A percentile compares a stretch with the other conserved stretches of the same genome.
Conservation (phyloP, 1,140 invertebrate genomes). For the Drosophila kanapiae region DNA sequence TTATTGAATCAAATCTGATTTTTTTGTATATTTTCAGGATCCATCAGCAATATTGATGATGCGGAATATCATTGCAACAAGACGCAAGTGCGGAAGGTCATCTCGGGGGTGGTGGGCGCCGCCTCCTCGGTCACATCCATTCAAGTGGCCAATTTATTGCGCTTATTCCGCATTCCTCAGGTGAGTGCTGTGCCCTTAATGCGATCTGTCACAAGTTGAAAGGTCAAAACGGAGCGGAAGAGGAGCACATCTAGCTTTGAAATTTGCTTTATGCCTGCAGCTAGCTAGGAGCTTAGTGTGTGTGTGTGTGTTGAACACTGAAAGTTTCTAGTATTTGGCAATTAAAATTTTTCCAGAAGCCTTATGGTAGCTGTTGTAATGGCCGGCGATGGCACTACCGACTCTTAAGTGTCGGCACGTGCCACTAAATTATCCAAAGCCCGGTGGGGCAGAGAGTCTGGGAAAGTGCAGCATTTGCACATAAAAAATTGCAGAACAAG, state of each 20-base stretch:
- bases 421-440: slow-evolving; percentile 41
- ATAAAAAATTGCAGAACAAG: neutral
- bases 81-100: slow-evolving; percentile 93
- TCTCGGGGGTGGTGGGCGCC: slow-evolving; percentile 97
- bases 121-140: slow-evolving; percentile 98
- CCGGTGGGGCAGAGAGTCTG: slow-evolving; percentile 29
- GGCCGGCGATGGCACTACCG: neutral
- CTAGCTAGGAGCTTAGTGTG: neutral
- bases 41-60: slow-evolving; percentile 97
- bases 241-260: neutral
- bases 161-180: slow-evolving; percentile 98
- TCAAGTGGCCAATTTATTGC: slow-evolving; percentile 97
- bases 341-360: slow-evolving; percentile 63
- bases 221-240: neutral
- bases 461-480: slow-evolving; percentile 51
- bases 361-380: slow-evolving; percentile 22
- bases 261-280: slow-evolving; percentile 27
- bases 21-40: slow-evolving; percentile 89
- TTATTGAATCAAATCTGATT: neutral
- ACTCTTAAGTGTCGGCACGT: slow-evolving; percentile 51
- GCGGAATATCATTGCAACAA: slow-evolving; percentile 95
- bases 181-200: slow-evolving; percentile 86
- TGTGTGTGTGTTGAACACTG: neutral
- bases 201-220: neutral
- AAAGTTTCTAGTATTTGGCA: slow-evolving; percentile 46